A percentile compares a stretch with the other conserved stretches of the same genome.
Conservation (phyloP, 2,797 vertebrate genomes). For the Phaenicophaeus curvirostris region DNA sequence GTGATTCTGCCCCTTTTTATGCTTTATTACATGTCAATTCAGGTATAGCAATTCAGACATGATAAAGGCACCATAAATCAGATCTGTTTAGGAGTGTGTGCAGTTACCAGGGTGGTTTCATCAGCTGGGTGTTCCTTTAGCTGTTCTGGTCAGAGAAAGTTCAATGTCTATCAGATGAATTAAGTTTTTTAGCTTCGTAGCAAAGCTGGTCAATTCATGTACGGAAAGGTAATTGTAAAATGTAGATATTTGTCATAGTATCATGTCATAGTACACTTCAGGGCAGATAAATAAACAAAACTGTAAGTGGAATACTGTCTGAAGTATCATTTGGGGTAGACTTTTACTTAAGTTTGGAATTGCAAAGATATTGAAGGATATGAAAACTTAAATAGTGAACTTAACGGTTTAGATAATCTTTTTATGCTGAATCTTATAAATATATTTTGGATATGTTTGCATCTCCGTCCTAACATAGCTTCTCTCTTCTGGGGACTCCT, state of each 20-base stretch:
- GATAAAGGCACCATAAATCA: not conserved
- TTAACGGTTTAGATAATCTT: not conserved
- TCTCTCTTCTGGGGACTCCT: not conserved
- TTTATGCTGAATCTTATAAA: not conserved
- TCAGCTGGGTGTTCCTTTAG: not conserved
- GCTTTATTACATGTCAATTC: not conserved
- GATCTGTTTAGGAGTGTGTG: not conserved
- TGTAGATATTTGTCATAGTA: not conserved
- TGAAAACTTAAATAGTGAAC: not conserved
- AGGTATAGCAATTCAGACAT: too few relatives aligned
- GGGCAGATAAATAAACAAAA: not conserved
- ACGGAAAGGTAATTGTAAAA: not conserved
- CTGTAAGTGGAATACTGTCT: not conserved
- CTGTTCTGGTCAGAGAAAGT: not conserved
- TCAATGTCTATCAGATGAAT: not conserved
- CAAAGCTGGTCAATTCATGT: not conserved
- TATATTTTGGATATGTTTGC: not conserved
- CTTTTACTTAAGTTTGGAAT: not conserved
- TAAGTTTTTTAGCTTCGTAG: not conserved
- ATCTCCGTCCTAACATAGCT: not conserved
- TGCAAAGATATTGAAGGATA: not conserved
- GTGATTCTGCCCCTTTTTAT: not conserved
- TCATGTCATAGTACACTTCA: not conserved
- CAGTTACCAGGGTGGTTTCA: not conserved
- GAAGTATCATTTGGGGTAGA: not conserved